Evolutionary conservation across 2,888 invertebrate genomes (phyloP), one percentile per base, ranked within the genome.

Genomic region (Hyposoter didymator): DNA sequence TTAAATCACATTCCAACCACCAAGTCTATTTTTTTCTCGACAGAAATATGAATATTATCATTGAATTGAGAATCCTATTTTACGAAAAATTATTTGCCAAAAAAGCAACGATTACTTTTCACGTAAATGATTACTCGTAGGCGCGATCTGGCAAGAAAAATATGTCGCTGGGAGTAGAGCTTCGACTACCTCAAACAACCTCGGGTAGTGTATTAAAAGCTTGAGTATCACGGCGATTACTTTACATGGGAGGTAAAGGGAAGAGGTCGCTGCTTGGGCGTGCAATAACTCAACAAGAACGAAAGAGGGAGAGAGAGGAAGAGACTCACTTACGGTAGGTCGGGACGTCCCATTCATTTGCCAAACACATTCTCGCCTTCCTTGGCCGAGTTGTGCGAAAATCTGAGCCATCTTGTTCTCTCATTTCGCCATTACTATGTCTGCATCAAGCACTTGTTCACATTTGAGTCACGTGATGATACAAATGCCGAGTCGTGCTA

Each of bases 241-340:
- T 72, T 32, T 14, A 45, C 66, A 43, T 35, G 28, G 49, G 66
- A 70, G 55, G 79, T 43, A 81, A 67, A 64, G 74, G 52, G 64
- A 67, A 72, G 82, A 66, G 39, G 72, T 66, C 19, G 19, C 14
- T 47, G 66, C 47, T 82, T 64, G 47, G 70, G 80, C 78, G 72
- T 79, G 86, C 81, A 59, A 75, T 69, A 86, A 76, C 81, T 72
- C 64, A 43, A 76, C 66, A 45, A 66, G 66, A 52, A 19, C 52
- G 52, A 52, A 17, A 52, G 19, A 80, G 69, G 43, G 73, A 80
- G 69, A 72, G 75, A 59, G 67, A 73, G 70, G 69, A 76, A 81
- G 75, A 59, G 74, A 81, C 80, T 80, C 55, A 80, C 80, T 82
- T 85, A 84, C 73, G 85, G 87, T 81, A 88, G 88, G 88, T 87